These are phyloP conservation scores for Drosophila austrosaltans DNA, from an alignment of 2,888 invertebrate genomes.

Conservation along the genomic window DNA sequence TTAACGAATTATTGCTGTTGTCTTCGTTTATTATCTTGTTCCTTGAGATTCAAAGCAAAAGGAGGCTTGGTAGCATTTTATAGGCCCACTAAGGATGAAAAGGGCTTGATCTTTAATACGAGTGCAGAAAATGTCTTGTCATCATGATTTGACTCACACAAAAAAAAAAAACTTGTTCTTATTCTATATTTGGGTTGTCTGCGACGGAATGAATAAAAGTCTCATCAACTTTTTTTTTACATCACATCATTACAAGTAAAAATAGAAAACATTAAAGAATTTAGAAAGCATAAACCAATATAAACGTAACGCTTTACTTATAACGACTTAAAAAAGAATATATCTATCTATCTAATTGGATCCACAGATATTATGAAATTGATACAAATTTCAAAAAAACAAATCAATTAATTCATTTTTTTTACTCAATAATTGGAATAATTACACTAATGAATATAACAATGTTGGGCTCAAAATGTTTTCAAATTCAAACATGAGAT, in stretches of 20 bases:
- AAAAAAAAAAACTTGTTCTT: not conserved
- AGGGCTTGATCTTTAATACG: not conserved
- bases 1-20: not conserved
- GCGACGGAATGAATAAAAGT: not conserved
- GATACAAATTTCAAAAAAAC: too few species aligned
- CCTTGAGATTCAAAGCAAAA: not conserved
- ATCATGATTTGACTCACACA: not conserved
- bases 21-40: not conserved
- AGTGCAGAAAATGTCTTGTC: not conserved
- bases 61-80: constrained; percentile 6
- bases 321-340: too few species aligned
- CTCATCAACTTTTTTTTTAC: too few species aligned
- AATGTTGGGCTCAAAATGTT: not conserved
- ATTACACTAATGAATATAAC: not conserved
- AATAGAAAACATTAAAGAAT: too few species aligned
- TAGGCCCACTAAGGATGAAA: not conserved
- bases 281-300: too few species aligned
- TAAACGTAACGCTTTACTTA: too few species aligned
- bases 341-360: too few species aligned
- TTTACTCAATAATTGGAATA: not conserved
- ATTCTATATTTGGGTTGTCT: not conserved
- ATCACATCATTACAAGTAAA: too few species aligned
- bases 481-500: not conserved
- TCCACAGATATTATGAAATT: too few species aligned
- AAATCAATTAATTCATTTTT: too few species aligned